Evolutionary conservation across 2,797 vertebrate genomes (phyloP), one percentile per base, ranked within the genome.

Genomic region (Pangasius sanitwongsei): DNA sequence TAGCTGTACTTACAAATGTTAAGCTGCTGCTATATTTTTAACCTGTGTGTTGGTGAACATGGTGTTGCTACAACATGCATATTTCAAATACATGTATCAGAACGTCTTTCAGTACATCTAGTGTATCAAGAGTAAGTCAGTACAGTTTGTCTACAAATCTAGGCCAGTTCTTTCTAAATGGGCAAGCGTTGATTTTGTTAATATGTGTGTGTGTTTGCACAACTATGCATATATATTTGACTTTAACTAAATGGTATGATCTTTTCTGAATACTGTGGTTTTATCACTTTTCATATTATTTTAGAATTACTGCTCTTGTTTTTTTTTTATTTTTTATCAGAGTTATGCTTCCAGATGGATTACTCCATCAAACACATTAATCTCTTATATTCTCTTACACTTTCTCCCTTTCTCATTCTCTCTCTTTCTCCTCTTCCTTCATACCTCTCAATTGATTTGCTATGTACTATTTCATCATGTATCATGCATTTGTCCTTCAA

Each of bases 361-460:
- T 87, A 87, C 78, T 87, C 48, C 59, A 89, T 75, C 81, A 83
- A 87, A 82, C 84, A 86, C 86, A 89, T 90, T 91, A 89, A 91
- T 92, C 90, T 92, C 55, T 74, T 67, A 41, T 84, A 69, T 31
- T 84, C 20, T 83, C 50, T 87, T 81, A 57, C 63, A 75, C 37
- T 89, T 61, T 81, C 83, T 65, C 59, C 28, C 77, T 67, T 77
- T 86, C 77, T 87, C 15, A 6, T 87, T 75, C 53, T 78, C 15
- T 37, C 53, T 37, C 20, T 34, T 50, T 61, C 75, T 55, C 31
- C 53, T 59, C 48, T 44, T 63, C 70, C 48, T 25, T 85, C n/a
- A 80, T 85, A 28, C 15, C 63, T 87, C 48, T 67, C 44, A 48
- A 59, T 87, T 55, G 50, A 55, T 87, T 55, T 84, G 31, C 59